These are phyloP conservation scores for Meiosimyza decipiens DNA, from an alignment of 2,888 invertebrate species.

Conservation along the genomic window DNA sequence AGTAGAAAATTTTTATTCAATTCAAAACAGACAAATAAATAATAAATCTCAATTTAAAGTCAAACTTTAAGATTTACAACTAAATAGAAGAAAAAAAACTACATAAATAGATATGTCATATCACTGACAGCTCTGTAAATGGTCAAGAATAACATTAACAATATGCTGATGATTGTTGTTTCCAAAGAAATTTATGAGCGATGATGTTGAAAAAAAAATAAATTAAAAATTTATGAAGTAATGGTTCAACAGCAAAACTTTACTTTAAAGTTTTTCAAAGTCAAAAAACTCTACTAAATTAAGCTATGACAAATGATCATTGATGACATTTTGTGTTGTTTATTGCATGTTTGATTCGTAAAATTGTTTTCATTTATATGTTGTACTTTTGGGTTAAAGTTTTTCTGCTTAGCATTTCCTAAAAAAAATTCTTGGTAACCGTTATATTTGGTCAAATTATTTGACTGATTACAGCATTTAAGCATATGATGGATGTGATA, in stretches of 20 bases:
- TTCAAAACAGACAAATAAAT: too few relatives aligned
- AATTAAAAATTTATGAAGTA: neutral
- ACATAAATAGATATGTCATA: neutral
- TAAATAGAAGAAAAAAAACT: neutral
- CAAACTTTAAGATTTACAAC: neutral
- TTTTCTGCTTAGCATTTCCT: neutral
- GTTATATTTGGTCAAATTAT: conserved; percentile 14
- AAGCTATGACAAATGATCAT: conserved; percentile 26
- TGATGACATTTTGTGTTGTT: conserved; percentile 21
- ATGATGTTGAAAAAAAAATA: neutral
- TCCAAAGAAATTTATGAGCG: conserved; percentile 1
- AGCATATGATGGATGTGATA: conserved; percentile 23
- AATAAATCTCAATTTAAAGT: too few relatives aligned
- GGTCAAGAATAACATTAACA: neutral
- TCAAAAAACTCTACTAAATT: neutral
- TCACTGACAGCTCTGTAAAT: conserved; percentile 1
- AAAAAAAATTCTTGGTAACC: neutral
- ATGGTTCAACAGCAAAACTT: neutral
- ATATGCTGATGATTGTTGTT: neutral
- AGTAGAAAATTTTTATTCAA: neutral
- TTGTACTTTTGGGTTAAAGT: neutral
- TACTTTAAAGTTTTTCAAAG: neutral
- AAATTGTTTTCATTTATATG: neutral
- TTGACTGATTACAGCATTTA: conserved; percentile 30
- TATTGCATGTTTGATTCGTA: conserved; percentile 16